A percentile compares a stretch with the other conserved stretches of the same genome.
Conservation (phyloP, 2,888 invertebrate genomes). For the Escarpia spicata region DNA sequence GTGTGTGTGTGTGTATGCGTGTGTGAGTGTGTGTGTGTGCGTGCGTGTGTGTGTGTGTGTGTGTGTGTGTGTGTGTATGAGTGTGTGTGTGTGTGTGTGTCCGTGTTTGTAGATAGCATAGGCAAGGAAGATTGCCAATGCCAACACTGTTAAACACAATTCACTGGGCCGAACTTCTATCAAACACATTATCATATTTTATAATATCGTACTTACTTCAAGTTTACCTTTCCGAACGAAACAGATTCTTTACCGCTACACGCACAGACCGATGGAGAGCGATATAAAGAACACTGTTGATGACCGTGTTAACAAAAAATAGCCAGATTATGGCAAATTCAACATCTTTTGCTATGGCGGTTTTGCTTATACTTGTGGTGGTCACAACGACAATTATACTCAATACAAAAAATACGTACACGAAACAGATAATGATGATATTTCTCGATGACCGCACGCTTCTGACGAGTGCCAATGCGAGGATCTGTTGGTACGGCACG, state of each 20-base stretch:
- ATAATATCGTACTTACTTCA: background rate
- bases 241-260: background rate
- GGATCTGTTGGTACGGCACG: background rate
- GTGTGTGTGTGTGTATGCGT: background rate
- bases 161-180: background rate
- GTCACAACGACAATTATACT: background rate
- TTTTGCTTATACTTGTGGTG: background rate
- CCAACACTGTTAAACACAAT: too few relatives aligned
- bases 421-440: background rate
- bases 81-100: background rate
- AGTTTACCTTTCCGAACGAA: background rate
- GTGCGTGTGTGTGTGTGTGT: background rate
- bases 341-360: background rate
- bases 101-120: background rate
- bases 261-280: background rate
- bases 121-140: too few relatives aligned
- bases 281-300: background rate
- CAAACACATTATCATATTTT: background rate
- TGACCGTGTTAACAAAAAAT: background rate
- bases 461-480: background rate
- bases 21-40: background rate
- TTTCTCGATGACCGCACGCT: background rate
- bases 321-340: background rate
- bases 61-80: background rate
- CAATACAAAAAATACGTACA: background rate